Percentiles rank a stretch among this genome's conserved stretches.
Evolutionary conservation across 2,797 vertebrate genomes (phyloP).

Genomic region (Tokudaia tokunoshimensis): DNA sequence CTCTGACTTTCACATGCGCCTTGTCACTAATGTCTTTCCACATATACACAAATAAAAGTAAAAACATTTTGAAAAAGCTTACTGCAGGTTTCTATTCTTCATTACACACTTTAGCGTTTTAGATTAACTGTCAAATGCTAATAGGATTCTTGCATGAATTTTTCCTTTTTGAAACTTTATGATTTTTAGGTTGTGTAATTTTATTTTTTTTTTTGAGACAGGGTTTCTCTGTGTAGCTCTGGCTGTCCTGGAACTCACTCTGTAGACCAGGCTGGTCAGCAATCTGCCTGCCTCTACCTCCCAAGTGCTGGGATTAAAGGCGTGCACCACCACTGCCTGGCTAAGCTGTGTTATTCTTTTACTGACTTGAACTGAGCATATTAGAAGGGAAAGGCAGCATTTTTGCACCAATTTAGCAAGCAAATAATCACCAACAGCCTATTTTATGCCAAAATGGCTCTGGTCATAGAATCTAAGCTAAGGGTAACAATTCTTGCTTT

Average conservation of each 20-base stretch:
- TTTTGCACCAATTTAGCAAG: background rate
- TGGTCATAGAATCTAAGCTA: background rate
- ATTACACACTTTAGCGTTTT: slow-evolving; percentile 17
- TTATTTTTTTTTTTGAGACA: too few species aligned
- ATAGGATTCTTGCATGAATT: background rate
- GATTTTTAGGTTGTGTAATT: background rate
- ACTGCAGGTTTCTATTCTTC: background rate
- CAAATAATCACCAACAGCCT: background rate
- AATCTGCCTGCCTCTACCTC: too few species aligned
- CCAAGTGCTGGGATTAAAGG: too few species aligned
- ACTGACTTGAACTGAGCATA: background rate
- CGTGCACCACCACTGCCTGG: too few species aligned
- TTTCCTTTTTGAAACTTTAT: background rate
- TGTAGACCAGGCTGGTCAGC: too few species aligned
- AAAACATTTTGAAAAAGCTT: background rate
- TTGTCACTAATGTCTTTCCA: background rate
- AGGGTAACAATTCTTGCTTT: background rate
- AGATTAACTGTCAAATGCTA: background rate
- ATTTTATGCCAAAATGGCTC: background rate
- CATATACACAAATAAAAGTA: background rate
- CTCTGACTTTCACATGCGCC: background rate
- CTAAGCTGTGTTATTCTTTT: background rate
- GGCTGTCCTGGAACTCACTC: too few species aligned
- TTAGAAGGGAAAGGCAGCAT: background rate
- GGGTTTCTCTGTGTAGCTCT: too few species aligned